Conservation (phyloP, 2,888 invertebrate genomes). For the Xanthia togata region DNA sequence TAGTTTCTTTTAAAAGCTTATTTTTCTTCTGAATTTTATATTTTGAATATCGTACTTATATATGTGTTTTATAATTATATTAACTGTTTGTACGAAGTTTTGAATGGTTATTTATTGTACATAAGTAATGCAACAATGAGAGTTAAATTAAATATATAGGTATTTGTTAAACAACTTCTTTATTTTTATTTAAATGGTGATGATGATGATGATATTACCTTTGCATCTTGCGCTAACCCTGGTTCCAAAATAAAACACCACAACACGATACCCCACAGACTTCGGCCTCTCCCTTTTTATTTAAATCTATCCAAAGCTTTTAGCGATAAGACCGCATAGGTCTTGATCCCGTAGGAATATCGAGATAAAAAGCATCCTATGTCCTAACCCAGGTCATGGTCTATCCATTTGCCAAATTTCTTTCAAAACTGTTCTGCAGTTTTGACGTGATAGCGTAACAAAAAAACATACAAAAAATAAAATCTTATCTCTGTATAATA, state of each 20-base stretch:
- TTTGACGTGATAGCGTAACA: too few species aligned
- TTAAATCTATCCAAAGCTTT: too few species aligned
- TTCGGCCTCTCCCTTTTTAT: neutral
- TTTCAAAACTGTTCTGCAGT: too few species aligned
- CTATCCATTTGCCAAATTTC: too few species aligned
- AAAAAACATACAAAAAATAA: too few species aligned
- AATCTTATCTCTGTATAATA: too few species aligned
- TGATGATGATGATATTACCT: too few species aligned
- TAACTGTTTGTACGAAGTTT: neutral
- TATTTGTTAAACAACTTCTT: neutral
- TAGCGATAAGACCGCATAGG: too few species aligned
- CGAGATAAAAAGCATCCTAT: too few species aligned
- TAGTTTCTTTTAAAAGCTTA: neutral
- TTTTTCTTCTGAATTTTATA: neutral
- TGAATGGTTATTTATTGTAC: neutral
- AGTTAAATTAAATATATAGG: neutral
- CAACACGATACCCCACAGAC: neutral
- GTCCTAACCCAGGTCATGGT: too few species aligned
- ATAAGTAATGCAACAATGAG: neutral
- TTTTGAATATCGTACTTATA: neutral
- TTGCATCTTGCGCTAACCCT: neutral
- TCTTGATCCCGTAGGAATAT: too few species aligned
- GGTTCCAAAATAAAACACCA: neutral
- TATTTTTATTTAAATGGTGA: neutral
- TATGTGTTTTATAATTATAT: neutral